These are phyloP conservation scores for Stenotaenia linearis DNA, from an alignment of 2,888 invertebrate genomes.

Conservation along the genomic window DNA sequence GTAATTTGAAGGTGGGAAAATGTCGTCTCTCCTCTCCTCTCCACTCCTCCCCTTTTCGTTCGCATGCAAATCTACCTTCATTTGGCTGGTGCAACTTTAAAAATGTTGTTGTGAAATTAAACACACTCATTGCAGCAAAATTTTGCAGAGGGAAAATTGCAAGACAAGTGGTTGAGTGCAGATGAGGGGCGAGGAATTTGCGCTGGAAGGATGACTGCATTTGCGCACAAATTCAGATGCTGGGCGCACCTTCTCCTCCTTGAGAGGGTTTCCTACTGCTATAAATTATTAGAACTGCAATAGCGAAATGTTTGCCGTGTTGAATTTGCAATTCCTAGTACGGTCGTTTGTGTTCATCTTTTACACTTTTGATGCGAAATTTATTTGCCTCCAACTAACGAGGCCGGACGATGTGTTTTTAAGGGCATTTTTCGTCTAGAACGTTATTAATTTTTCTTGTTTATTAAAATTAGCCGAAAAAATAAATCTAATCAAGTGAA, in stretches of 20 bases:
- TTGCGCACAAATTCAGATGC: background rate
- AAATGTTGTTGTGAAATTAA: background rate
- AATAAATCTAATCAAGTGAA: no score
- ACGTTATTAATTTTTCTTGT: background rate
- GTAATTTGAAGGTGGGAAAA: background rate
- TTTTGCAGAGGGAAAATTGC: conserved; percentile 5
- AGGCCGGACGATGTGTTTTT: background rate
- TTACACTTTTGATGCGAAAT: background rate
- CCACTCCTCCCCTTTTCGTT: background rate
- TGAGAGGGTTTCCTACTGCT: background rate
- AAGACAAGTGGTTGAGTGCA: conserved; percentile 15
- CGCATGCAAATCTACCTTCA: background rate
- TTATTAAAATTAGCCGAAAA: background rate
- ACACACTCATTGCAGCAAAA: background rate
- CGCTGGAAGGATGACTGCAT: background rate
- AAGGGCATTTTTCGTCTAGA: background rate
- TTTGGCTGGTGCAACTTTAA: background rate
- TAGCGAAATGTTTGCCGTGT: background rate
- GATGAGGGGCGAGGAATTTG: background rate
- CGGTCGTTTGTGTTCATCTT: background rate
- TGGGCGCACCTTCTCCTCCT: background rate
- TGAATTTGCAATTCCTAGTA: background rate
- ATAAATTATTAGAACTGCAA: background rate
- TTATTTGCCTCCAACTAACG: background rate
- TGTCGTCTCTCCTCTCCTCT: background rate